Conservation (phyloP, 2,113 vertebrate species). For the Gambusia holbrooki region DNA sequence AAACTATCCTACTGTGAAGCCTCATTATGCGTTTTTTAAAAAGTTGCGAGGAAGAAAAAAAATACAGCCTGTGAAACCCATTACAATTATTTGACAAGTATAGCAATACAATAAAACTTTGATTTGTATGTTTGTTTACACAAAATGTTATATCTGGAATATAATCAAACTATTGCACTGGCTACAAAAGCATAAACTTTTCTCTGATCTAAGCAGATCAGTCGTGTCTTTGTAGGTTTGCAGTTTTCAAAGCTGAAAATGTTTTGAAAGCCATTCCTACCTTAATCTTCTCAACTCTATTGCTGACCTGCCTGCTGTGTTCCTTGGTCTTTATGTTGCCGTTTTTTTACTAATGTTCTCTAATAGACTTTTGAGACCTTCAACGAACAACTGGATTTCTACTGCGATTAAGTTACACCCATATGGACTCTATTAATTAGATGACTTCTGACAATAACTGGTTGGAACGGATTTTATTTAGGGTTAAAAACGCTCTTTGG, state of each 20-base stretch:
- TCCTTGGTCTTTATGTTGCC: background rate
- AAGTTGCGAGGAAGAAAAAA: constrained; percentile 37
- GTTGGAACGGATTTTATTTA: background rate
- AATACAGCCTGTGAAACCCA: constrained; percentile 55
- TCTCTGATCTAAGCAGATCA: no score
- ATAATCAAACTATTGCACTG: background rate
- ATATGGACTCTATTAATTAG: background rate
- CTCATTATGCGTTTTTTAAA: constrained; percentile 65
- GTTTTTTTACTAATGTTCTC: background rate
- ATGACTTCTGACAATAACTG: background rate
- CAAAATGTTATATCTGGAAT: background rate
- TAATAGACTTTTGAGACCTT: no score
- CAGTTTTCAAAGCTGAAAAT: background rate
- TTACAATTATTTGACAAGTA: constrained; percentile 20
- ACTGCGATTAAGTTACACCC: background rate
- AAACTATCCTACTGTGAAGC: constrained; percentile 59
- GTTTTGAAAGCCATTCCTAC: background rate
- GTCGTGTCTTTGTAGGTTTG: background rate
- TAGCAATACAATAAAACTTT: background rate
- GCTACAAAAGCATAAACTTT: no score
- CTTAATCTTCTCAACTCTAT: background rate
- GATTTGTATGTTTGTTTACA: background rate
- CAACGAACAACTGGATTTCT: background rate
- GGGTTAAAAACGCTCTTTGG: background rate
- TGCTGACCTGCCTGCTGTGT: background rate